Conservation (phyloP, 2,888 invertebrate species). For the Heliconius cydno region DNA sequence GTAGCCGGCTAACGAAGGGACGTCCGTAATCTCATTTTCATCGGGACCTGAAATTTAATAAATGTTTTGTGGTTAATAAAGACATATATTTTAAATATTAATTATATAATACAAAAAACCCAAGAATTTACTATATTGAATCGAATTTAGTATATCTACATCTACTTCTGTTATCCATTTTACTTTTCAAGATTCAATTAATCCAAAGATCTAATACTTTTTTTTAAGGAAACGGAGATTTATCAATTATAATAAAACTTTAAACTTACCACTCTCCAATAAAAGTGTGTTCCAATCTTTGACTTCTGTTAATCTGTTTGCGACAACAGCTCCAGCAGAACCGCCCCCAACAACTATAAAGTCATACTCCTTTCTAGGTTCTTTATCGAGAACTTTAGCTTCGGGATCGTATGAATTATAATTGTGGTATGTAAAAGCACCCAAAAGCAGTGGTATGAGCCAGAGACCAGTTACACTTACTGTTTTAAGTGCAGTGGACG, state of each 20-base stretch:
- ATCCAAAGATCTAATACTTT: not conserved
- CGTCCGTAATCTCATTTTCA: conserved; percentile 94
- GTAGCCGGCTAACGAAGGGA: conserved; percentile 93
- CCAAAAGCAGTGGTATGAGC: conserved; percentile 92
- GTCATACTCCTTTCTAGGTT: conserved; percentile 90
- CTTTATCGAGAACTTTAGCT: conserved; percentile 87
- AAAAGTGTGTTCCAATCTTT: conserved; percentile 90
- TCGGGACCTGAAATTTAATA: conserved; percentile 87
- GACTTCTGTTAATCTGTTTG: conserved; percentile 90
- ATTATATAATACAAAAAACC: not conserved
- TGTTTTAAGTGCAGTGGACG: conserved; percentile 91
- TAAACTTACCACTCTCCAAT: conserved; percentile 86
- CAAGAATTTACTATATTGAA: not conserved
- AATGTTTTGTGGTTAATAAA: too few relatives aligned
- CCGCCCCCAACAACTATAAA: conserved; percentile 94
- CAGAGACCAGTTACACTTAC: conserved; percentile 91
- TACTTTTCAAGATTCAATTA: not conserved
- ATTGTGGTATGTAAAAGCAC: conserved; percentile 91
- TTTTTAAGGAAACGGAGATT: not conserved
- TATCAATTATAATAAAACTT: not conserved
- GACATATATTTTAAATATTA: too few relatives aligned
- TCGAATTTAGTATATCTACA: not conserved
- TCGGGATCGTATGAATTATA: conserved; percentile 93
- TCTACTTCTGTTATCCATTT: too few relatives aligned
- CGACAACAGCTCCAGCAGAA: conserved; percentile 95